Percentiles rank a stretch among this genome's conserved stretches.
phyloP scores from a whole-genome alignment of 1,140 invertebrate species.

The Temnothorax curvispinosus region DNA sequence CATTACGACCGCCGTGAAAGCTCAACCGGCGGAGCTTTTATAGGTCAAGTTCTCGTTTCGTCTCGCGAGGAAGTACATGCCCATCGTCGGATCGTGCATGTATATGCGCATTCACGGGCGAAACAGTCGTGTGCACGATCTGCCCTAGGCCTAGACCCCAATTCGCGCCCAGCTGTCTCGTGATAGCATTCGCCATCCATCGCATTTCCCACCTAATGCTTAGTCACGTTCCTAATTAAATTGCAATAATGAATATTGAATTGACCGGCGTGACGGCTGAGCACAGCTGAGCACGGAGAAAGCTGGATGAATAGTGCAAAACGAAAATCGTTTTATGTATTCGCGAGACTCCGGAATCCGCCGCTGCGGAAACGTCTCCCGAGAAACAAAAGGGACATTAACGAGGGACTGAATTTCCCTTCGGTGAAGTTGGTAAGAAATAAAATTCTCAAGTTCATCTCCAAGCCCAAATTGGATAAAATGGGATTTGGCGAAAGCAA shows the following conservation, averaged over 20 bases:
- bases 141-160: slow-evolving; percentile 63
- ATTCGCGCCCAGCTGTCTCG: slow-evolving; percentile 9
- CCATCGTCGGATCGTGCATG: slow-evolving; percentile 2
- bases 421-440: not conserved
- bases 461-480: not conserved
- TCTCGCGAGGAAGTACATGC: slow-evolving; percentile 60
- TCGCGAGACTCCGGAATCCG: not conserved
- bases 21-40: slow-evolving; percentile 76
- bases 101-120: not conserved
- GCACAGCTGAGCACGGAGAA: not conserved
- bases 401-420: not conserved
- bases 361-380: too few relatives aligned
- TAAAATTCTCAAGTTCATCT: slow-evolving; percentile 31
- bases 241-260: not conserved
- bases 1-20: slow-evolving; percentile 75
- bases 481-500: not conserved
- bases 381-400: not conserved
- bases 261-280: not conserved
- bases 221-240: slow-evolving; percentile 37
- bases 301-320: not conserved
- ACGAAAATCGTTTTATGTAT: not conserved
- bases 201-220: not conserved
- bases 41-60: slow-evolving; percentile 81
- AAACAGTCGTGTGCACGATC: not conserved
- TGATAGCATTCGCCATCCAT: slow-evolving; percentile 24